Evolutionary conservation across 2,888 invertebrate species (phyloP), one percentile per base, ranked within the genome.

Genomic region (Tryphoninae sp.): DNA sequence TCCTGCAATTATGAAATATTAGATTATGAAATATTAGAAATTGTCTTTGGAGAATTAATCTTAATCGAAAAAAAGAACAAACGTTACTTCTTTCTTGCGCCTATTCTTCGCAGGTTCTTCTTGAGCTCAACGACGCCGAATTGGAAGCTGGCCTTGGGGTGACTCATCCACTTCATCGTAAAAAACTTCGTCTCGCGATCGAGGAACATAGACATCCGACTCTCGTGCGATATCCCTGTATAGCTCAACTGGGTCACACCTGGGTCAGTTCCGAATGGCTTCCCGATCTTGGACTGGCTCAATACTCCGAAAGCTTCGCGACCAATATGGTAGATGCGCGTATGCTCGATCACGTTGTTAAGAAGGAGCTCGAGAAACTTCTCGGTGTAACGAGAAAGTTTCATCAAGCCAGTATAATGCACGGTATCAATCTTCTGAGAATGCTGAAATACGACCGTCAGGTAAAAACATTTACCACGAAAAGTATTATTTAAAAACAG

Each of bases 191-290:
- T 67, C 94, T 98, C 87, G 98, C 98, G 75, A 97, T 98, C 85
- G 98, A 98, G 91, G 98, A 98, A 92, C 96, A 98, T 85, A 93
- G 98, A 69, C 95, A 98, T 86, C 98, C 98, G 0, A 95, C 96
- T 86, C 94, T 97, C 85, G 96, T 97, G 89, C 95, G 97, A 86
- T 98, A 97, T 92, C 97, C 97, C 0, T 96, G 95, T 89, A 97
- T 98, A 86, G 96, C 96, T 11, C 96, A 96, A 89, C 93, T 98
- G 83, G 96, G 96, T 67, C 98, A 98, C 92, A 97, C 97, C 19
- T 98, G 98, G 98, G 97, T 98, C 45, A 96, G 97, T 40, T 96
- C 97, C 69, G 97, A 97, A 90, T 98, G 98, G 97, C 92, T 98
- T 86, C 97, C 97, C 0, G 98, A 98, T 90, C 94, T 98, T 71